Evolutionary conservation across 1,140 invertebrate species (phyloP), one percentile per base, ranked within the genome.

Genomic region (Zaprionus ornatus): DNA sequence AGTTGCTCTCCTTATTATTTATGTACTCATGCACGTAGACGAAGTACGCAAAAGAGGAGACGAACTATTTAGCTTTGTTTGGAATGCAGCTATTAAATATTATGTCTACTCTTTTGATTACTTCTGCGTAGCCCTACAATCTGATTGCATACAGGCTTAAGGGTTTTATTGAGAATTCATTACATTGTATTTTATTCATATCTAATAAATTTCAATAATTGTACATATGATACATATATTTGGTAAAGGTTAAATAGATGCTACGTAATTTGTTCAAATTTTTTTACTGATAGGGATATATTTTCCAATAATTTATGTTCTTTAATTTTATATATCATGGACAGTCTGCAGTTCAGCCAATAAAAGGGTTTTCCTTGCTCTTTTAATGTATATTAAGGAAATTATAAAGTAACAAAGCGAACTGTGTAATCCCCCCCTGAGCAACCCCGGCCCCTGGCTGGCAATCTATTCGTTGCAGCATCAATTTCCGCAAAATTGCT

Each of bases 401-500:
- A 23, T 45, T 45, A 45, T 17, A 45, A 45, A 17, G n/a, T 7
- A 17, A 17, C n/a, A n/a, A n/a, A 42, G 5, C 40, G 15, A 2
- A 4, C 4, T 9, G 6, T 37, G 35, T 37, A 37, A 37, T 13
- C 37, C 5, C 13, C 37, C 37, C 5, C 13, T n/a, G 13, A 15
- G 15, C 13, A n/a, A 40, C 45, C 45, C 45, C 19, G 12, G n/a
- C 19, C 12, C 19, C 45, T 50, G 17, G 10, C 19, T 19, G 2
- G 45, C 45, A 50, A 50, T 50, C 45, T 50, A 50, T 25, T n/a
- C 21, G 15, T 61, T 70, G 69, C 62, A 80, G 83, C 84, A 90
- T 90, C 85, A 88, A 85, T 90, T 90, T 81, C 65, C 74, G 42
- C 80, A 81, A 90, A 90, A 88, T 90, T 88, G 68, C 85, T 56